Percentiles rank a stretch among this genome's conserved stretches.
Evolutionary conservation across 1,140 invertebrate genomes (phyloP).

Genomic region (Ectropis grisescens): DNA sequence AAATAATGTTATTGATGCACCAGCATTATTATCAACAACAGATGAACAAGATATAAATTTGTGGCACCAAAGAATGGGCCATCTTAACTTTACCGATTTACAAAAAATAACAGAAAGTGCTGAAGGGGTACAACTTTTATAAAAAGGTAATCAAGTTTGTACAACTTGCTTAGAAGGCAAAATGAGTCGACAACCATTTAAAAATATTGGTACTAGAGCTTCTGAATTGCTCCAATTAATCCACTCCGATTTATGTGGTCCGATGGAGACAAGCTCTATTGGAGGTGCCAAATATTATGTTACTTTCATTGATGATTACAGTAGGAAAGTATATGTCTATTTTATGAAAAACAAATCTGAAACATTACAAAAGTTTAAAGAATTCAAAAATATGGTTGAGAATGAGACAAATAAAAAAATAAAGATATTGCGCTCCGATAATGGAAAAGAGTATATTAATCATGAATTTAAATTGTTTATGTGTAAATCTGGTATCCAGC

Average conservation of each 20-base stretch:
- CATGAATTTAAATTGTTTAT: neutral
- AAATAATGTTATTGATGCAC: neutral
- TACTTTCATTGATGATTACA: slow-evolving; percentile 2
- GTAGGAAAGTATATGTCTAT: neutral
- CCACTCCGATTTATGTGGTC: slow-evolving; percentile 3
- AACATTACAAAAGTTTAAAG: neutral
- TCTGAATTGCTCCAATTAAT: neutral
- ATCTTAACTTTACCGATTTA: slow-evolving; percentile 1
- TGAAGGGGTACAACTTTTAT: neutral
- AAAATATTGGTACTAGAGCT: neutral
- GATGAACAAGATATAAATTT: neutral
- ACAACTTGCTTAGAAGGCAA: slow-evolving; percentile 1
- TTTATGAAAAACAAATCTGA: slow-evolving; percentile 2
- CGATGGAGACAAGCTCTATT: slow-evolving; percentile 1
- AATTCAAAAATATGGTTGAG: slow-evolving; percentile 1
- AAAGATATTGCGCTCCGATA: slow-evolving; percentile 1
- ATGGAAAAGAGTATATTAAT: slow-evolving; percentile 2
- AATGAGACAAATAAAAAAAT: slow-evolving; percentile 2
- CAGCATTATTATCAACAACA: neutral
- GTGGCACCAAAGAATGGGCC: slow-evolving; percentile 4
- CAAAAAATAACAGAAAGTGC: slow-evolving; percentile 1
- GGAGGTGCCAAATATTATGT: slow-evolving; percentile 2
- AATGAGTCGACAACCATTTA: slow-evolving; percentile 1
- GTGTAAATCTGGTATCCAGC: slow-evolving; percentile 1
- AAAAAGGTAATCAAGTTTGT: slow-evolving; percentile 1